Base-by-base conservation (phyloP, 2,113 vertebrate species). In the Dicaeum eximium region DNA sequence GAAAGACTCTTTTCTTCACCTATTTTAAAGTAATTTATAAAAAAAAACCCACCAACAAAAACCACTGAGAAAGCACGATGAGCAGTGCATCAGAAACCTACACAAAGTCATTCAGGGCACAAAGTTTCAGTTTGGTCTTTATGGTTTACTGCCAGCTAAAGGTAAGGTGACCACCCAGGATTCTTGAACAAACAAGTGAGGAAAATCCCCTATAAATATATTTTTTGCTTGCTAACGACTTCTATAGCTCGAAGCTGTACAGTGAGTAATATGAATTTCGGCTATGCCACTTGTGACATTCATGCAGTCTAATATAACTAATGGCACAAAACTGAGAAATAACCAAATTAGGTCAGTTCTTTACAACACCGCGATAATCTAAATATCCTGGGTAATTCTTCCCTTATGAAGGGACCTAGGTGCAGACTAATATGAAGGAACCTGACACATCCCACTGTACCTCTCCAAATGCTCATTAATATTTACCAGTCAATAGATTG, bases 191-290 rank as follows among this genome's bases (percentile, higher is more conserved):
- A 81, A 40, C 6, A 69, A 70, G 21, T 28, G 54, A 37, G 18
- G 54, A 60, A 85, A 67, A 60, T 5, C 1, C 2, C 1, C 57
- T 78, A 8, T 9, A 64, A 50, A 35, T 42, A 3, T 4, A 31
- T 11, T 28, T 88, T 73, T 57, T 73, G 9, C 21, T 74, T 64
- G 27, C 30, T 56, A 53, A 75, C 6, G 56, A 56, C 33, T 86
- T 78, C 56, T 80, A 47, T 23, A 88, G 27, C 23, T 80, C 2
- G 0, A 61, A 69, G 28, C 19, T 53, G 6, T 53, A 60, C 6
- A 60, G 38, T 0, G 1, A 77, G 10, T 27, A 44, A 8, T 3
- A 77, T 3, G 0, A 65, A n/a, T 75, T 58, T 48, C 56, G 27
- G 20, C 58, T 72, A 30, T 16, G 35, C 4, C 31, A 60, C 35